Evolutionary conservation across 2,888 invertebrate species (phyloP), one percentile per base, ranked within the genome.

Genomic region (Glyphotaelius pellucidus): DNA sequence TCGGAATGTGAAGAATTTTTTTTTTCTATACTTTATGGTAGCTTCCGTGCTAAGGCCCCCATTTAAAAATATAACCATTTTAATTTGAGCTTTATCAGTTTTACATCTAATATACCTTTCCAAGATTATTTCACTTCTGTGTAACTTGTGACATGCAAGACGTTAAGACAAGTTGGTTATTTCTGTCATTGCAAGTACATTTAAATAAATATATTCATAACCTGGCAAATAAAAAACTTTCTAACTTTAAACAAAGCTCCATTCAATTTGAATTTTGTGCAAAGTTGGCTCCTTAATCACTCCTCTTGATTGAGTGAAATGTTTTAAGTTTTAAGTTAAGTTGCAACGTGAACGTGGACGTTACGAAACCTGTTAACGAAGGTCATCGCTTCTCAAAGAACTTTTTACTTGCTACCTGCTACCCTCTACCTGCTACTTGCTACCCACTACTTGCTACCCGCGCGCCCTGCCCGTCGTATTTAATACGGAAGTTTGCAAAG

Each of bases 271-370:
- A 67, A 19, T 67, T 67, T n/a, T 67, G 25, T 67, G 25, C 67
- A 67, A 83, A 83, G 25, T 83, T 83, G 7, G 32, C 11, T 11
- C 38, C 12, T 83, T 38, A 83, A 83, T 83, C 83, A 32, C 35
- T 83, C 25, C 35, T 83, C 12, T 11, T 32, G 38, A 83, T 83
- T 83, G 38, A 83, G 83, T 83, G 83, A 83, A 83, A 83, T 35
- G 83, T 35, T 83, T 35, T n/a, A 35, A 83, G 83, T 83, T 83
- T 32, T 83, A 9, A 19, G 32, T 32, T 83, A 38, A n/a, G 38
- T 83, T 83, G 83, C 83, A 83, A 83, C 83, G 83, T 83, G 83
- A 83, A 83, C 83, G 83, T 83, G 83, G n/a, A 67, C 67, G 67
- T 83, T 35, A 83, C 83, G 32, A 32, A 38, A 25, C 25, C 35